These are phyloP conservation scores for Ploceus nigricollis DNA, from an alignment of 2,113 vertebrate genomes.

Conservation along the genomic window DNA sequence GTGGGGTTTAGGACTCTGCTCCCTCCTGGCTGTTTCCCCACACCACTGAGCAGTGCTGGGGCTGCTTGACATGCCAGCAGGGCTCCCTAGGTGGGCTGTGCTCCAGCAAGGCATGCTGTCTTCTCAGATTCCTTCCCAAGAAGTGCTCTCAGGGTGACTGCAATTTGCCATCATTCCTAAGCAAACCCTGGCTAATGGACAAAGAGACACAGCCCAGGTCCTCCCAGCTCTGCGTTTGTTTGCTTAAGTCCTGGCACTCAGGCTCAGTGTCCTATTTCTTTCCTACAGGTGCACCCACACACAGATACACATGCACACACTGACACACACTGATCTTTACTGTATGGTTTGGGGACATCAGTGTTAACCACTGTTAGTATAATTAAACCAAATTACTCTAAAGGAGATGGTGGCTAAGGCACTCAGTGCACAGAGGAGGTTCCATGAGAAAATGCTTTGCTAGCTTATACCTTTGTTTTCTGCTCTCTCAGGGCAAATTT, in stretches of 20 bases:
- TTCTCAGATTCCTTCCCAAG: neutral
- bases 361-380: neutral
- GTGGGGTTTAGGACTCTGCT: neutral
- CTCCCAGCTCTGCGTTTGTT: neutral
- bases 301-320: neutral
- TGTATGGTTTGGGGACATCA: neutral
- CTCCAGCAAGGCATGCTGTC: neutral
- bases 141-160: neutral
- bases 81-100: too few relatives aligned
- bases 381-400: neutral
- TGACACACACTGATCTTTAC: neutral
- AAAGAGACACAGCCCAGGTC: neutral
- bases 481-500: neutral
- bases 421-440: neutral
- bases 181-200: neutral
- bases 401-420: neutral
- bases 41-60: neutral
- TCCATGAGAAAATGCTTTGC: constrained; percentile 6
- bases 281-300: neutral
- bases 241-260: neutral
- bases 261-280: neutral
- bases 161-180: neutral
- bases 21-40: neutral
- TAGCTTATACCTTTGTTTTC: neutral
- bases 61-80: neutral